Evolutionary conservation across 2,888 invertebrate genomes (phyloP), one percentile per base, ranked within the genome.

Genomic region (Ephialtes manifestator): DNA sequence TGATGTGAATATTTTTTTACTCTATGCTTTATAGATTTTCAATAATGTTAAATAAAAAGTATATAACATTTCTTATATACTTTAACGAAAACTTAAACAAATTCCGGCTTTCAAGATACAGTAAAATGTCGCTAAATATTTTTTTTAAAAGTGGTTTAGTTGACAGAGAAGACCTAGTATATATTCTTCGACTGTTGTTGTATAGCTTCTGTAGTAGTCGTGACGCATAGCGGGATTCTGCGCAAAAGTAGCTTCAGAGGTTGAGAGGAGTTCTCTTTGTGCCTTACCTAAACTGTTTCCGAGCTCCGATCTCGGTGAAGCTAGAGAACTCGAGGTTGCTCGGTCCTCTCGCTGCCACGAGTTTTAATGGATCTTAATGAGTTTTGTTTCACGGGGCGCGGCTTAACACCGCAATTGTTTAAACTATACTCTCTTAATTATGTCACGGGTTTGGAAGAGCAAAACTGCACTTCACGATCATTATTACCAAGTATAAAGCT

Each of bases 331-430:
- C 48, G 8, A 39, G 48, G 31, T n/a, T 28, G 15, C 46, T 20
- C 43, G 5, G 20, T 18, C 28, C 74, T 58, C 53, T 53, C 31
- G 53, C 70, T 31, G 46, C 15, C 43, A 11, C 65, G 65, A 65
- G 72, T 75, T 74, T 74, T 68, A 75, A 81, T 81, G 81, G 67
- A 81, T 75, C 81, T 68, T 55, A 60, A 81, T 65, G 74, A 75
- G 67, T 81, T 75, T 60, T 51, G 68, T 60, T 81, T 31, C 46
- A 75, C 10, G 43, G 43, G 43, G 58, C 58, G 43, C 67, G 63
- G 63, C 20, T 65, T 60, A 31, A 60, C 51, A 65, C 60, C 39
- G 70, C 60, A 35, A 79, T 72, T 79, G 51, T 79, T 79, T 51
- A 48, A 53, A 18, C 58, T 46, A 48, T 24, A 79, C 60, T 79